These are phyloP conservation scores for Protomyctophum bolini DNA, from an alignment of 2,113 vertebrate species.

Conservation along the genomic window DNA sequence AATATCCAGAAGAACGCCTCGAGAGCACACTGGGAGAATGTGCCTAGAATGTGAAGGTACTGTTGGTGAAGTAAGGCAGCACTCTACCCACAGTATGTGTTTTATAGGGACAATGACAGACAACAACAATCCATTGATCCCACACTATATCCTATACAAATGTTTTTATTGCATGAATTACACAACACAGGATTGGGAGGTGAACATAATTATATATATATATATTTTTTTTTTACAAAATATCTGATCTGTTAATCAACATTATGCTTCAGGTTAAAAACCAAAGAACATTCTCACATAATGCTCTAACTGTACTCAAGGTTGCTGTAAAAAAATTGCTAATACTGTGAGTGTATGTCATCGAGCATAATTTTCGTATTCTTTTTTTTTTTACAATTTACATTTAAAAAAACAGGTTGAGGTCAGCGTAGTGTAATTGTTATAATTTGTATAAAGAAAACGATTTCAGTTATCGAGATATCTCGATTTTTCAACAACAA, in stretches of 20 bases:
- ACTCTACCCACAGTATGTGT: neutral
- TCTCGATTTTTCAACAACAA: constrained; percentile 13
- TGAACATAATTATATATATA: constrained; percentile 29
- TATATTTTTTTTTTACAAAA: neutral
- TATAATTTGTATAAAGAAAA: constrained; percentile 14
- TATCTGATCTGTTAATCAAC: constrained; percentile 32
- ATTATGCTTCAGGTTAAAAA: constrained; percentile 4
- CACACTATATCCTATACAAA: constrained; percentile 49
- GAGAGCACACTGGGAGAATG: no score
- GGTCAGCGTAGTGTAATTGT: constrained; percentile 12
- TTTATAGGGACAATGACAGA: neutral
- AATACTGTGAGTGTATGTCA: constrained; percentile 22
- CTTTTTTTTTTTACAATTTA: constrained; percentile 5
- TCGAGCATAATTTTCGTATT: constrained; percentile 18
- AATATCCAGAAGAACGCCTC: no score
- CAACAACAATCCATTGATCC: neutral
- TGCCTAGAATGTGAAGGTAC: no score
- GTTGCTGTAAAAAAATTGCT: neutral
- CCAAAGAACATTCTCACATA: neutral
- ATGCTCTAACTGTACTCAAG: constrained; percentile 2
- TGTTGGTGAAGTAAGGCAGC: neutral
- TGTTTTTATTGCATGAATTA: constrained; percentile 65
- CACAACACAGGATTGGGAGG: constrained; percentile 43
- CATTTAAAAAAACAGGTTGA: constrained; percentile 22
- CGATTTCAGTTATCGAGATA: neutral